Conservation (phyloP, 2,113 vertebrate species). For the Heterotilapia buettikoferi region DNA sequence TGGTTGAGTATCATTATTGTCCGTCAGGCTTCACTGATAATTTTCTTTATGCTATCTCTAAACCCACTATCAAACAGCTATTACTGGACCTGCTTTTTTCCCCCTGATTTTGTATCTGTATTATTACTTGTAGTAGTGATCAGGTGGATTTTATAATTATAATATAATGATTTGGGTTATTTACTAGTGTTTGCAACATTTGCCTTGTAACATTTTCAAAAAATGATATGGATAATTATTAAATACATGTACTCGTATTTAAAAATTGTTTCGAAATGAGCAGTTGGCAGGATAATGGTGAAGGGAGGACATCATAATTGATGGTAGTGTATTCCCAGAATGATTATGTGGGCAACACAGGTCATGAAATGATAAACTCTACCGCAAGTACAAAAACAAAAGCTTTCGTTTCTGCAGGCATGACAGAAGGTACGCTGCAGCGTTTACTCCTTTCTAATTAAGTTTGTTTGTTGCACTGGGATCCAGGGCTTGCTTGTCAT, state of each 20-base stretch:
- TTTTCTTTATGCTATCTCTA: not conserved
- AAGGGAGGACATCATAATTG: not conserved
- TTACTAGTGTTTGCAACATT: not conserved
- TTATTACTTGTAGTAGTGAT: not conserved
- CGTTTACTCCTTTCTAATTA: conserved; percentile 52
- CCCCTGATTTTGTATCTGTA: not conserved
- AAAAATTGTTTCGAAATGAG: not conserved
- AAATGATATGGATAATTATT: not conserved
- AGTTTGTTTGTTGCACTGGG: conserved; percentile 20
- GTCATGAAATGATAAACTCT: not conserved
- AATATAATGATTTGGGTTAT: not conserved
- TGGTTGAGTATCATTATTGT: not conserved
- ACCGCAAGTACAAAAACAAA: not conserved
- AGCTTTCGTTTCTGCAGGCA: conserved; percentile 12
- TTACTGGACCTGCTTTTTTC: not conserved
- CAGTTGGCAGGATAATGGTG: not conserved
- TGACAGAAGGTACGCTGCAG: not conserved
- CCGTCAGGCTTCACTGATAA: not conserved
- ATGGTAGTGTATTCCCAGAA: not conserved
- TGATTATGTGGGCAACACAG: not conserved
- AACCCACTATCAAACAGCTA: not conserved
- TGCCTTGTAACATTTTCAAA: not conserved
- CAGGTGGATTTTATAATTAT: not conserved
- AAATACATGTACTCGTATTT: not conserved
- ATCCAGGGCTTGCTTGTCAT: conserved; percentile 26